Evolutionary conservation across 2,797 vertebrate genomes (phyloP).

Genomic region (Allobates femoralis): DNA sequence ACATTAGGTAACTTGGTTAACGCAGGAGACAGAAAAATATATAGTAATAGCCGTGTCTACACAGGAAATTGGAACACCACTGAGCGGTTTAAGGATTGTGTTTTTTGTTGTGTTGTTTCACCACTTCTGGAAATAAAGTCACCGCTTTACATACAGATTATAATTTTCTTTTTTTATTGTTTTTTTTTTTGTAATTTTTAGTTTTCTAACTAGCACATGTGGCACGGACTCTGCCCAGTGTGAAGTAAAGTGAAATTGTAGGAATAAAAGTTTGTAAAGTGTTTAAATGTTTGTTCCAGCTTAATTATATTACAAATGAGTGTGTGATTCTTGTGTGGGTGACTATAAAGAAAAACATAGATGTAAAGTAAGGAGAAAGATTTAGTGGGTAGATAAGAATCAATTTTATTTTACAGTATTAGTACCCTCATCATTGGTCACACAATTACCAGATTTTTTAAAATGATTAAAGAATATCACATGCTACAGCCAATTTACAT

Average conservation of each 20-base stretch:
- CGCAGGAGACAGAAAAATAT: conserved; percentile 74
- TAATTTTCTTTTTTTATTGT: conserved; percentile 64
- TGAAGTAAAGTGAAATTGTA: conserved; percentile 2
- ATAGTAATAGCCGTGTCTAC: conserved; percentile 69
- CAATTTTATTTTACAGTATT: background rate
- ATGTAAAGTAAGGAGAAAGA: background rate
- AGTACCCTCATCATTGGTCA: background rate
- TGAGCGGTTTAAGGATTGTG: conserved; percentile 70
- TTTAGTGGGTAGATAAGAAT: background rate
- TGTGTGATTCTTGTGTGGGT: background rate
- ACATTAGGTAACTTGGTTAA: conserved; percentile 81
- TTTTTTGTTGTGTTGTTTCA: conserved; percentile 71
- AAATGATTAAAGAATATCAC: background rate
- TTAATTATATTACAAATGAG: background rate
- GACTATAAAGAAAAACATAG: background rate
- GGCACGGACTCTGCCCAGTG: background rate
- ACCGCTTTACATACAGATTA: conserved; percentile 66
- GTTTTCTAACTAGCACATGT: conserved; percentile 5
- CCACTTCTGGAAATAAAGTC: conserved; percentile 69
- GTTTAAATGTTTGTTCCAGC: conserved; percentile 3
- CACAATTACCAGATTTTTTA: background rate
- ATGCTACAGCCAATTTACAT: background rate
- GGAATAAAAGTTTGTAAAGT: conserved; percentile 27
- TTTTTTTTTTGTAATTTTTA: conserved; percentile 62
- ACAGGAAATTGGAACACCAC: conserved; percentile 74